Conservation (phyloP, 2,797 vertebrate genomes). For the Smutsia temminckii region DNA sequence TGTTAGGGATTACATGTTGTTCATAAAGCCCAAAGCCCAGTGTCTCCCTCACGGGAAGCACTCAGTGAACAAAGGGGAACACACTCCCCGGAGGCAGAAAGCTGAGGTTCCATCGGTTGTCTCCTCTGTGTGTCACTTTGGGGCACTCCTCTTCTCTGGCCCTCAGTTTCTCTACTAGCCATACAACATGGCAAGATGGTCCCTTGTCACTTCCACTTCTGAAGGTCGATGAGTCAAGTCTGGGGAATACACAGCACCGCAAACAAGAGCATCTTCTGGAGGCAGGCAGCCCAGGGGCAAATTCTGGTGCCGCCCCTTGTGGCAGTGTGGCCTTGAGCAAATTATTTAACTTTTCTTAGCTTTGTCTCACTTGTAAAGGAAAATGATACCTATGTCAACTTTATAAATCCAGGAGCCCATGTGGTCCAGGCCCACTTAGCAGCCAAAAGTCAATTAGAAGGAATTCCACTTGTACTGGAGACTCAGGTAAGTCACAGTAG, state of each 20-base stretch:
- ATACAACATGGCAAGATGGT: not conserved
- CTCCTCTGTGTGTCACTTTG: not conserved
- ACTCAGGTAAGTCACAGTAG: not conserved
- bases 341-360: not conserved
- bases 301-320: not conserved
- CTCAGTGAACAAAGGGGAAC: not conserved
- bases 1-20: not conserved
- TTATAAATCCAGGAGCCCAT: not conserved
- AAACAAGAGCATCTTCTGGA: not conserved
- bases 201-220: not conserved
- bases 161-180: not conserved
- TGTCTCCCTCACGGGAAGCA: not conserved
- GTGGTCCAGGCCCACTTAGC: not conserved
- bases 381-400: not conserved
- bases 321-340: not conserved
- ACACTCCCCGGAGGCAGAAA: too few relatives aligned
- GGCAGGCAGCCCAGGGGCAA: not conserved
- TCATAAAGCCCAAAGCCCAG: not conserved
- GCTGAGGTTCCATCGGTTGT: rapidly evolving
- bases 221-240: not conserved
- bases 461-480: not conserved
- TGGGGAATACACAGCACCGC: not conserved
- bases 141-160: not conserved
- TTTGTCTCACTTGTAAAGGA: not conserved
- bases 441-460: not conserved